Conservation (phyloP, 2,888 invertebrate species). For the Leptopilina drosophilae region DNA sequence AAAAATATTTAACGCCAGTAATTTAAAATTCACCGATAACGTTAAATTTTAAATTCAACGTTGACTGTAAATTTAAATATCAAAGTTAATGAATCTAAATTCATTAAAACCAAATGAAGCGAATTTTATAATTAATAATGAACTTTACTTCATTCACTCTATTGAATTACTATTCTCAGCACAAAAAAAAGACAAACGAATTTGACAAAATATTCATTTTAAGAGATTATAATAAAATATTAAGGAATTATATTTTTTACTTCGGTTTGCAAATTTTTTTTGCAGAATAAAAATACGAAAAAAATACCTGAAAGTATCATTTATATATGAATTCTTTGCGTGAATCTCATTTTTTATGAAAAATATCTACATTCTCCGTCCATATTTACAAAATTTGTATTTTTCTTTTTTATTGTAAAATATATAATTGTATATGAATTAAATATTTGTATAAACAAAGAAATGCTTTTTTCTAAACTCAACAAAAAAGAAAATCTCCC, state of each 20-base stretch:
- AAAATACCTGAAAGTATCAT: neutral
- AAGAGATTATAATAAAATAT: neutral
- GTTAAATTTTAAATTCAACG: too few species aligned
- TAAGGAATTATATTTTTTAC: conserved; percentile 9
- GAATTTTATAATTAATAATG: neutral
- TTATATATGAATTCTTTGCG: neutral
- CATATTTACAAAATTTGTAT: conserved; percentile 7
- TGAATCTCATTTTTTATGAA: neutral
- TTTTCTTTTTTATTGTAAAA: conserved; percentile 12
- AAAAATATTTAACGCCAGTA: neutral
- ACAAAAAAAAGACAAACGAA: neutral
- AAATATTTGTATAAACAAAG: neutral
- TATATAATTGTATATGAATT: neutral
- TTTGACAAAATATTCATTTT: conserved; percentile 7
- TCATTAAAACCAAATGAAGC: neutral
- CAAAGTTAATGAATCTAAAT: neutral
- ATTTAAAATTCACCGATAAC: neutral
- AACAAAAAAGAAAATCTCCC: neutral
- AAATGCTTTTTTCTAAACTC: neutral
- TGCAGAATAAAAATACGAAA: neutral
- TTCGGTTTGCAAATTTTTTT: neutral
- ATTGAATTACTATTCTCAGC: neutral
- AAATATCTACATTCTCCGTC: neutral
- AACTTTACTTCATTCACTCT: neutral
- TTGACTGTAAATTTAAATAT: neutral